Percentiles rank a stretch among this genome's conserved stretches.
phyloP scores from a whole-genome alignment of 2,113 vertebrate species.

The Xerus inauris region DNA sequence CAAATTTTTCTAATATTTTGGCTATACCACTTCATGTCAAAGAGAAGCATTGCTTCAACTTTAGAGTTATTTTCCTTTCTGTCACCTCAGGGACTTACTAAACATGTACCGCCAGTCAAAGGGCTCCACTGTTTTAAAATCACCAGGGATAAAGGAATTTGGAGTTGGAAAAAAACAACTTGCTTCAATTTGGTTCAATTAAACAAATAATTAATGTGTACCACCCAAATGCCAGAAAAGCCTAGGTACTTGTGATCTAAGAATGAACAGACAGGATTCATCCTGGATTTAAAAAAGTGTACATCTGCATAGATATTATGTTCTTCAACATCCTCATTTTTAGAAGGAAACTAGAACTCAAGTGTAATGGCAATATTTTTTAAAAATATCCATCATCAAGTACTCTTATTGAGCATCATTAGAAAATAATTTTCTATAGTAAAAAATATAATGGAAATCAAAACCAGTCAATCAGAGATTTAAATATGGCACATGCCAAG shows the following conservation, averaged over 20 bases:
- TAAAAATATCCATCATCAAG: not conserved
- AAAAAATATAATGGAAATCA: not conserved
- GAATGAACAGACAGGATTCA: not conserved
- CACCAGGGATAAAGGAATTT: not conserved
- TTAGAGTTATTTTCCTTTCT: not conserved
- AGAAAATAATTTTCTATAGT: slow-evolving; percentile 18
- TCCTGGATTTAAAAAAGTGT: slow-evolving; percentile 11
- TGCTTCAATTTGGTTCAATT: not conserved
- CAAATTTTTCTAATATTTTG: not conserved
- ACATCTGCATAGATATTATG: not conserved
- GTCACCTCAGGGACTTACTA: not conserved
- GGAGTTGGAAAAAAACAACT: not conserved
- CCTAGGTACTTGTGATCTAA: not conserved
- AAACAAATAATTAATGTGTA: not conserved
- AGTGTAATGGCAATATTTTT: not conserved
- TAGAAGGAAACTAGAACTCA: not conserved
- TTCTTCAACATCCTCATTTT: not conserved
- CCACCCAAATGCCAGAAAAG: not conserved
- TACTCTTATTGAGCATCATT: not conserved
- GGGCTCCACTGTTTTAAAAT: not conserved
- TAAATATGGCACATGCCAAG: not conserved
- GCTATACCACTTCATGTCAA: not conserved
- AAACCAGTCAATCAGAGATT: not conserved
- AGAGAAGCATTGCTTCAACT: not conserved
- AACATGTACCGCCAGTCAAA: not conserved